Evolutionary conservation across 1,140 invertebrate species (phyloP).

Genomic region (Drosophila equinoxialis): DNA sequence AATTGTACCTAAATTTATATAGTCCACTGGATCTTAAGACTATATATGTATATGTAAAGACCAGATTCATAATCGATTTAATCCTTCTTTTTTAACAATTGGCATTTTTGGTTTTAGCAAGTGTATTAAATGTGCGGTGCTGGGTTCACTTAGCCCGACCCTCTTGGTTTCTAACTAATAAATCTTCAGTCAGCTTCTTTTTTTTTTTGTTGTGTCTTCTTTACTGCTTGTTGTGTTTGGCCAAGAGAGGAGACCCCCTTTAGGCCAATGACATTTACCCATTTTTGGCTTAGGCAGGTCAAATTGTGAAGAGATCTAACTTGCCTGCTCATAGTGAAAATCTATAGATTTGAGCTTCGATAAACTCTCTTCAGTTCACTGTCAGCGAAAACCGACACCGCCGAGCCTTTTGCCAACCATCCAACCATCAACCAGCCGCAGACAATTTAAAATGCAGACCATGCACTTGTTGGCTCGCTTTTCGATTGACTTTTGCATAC

Average conservation of each 20-base stretch:
- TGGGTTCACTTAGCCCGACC: neutral
- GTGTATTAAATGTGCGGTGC: neutral
- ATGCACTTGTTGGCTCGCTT: constrained; percentile 36
- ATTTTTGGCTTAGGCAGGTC: constrained; percentile 21
- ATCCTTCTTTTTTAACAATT: too few relatives aligned
- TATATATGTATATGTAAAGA: too few relatives aligned
- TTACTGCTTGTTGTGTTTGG: neutral
- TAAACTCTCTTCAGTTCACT: neutral
- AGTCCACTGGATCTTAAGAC: too few relatives aligned
- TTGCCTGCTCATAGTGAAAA: constrained; percentile 1
- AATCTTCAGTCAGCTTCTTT: constrained; percentile 51
- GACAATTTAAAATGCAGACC: constrained; percentile 63
- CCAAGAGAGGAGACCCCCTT: constrained; percentile 24
- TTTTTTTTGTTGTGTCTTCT: neutral
- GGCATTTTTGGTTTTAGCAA: too few relatives aligned
- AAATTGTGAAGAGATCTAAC: neutral
- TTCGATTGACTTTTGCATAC: constrained; percentile 37
- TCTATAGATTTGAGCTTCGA: neutral
- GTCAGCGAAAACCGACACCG: constrained; percentile 19
- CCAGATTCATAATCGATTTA: too few relatives aligned
- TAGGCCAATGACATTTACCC: constrained; percentile 47
- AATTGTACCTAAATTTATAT: too few relatives aligned
- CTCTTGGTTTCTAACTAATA: constrained; percentile 42
- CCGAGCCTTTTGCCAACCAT: constrained; percentile 15
- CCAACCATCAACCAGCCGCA: constrained; percentile 18